Percentiles rank a stretch among this genome's conserved stretches.
Evolutionary conservation across 2,797 vertebrate genomes (phyloP).

Genomic region (Myiotriccus ornatus): DNA sequence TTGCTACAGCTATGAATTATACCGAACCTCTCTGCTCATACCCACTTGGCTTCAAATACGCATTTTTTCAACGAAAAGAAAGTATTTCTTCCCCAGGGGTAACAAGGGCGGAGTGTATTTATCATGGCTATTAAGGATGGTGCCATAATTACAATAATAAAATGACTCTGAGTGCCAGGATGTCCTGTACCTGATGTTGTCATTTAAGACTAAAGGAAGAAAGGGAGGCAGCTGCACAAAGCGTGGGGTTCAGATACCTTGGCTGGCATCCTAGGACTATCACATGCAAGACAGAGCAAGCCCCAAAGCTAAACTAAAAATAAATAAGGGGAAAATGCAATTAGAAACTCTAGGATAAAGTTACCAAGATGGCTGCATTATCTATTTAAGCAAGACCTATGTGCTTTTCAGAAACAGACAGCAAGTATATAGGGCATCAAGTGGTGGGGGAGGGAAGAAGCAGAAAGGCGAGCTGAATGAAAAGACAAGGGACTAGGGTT

Average conservation of each 20-base stretch:
- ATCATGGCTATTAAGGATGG: conserved; percentile 48
- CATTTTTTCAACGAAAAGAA: background rate
- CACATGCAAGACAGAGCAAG: conserved; percentile 68
- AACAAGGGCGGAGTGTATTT: conserved; percentile 60
- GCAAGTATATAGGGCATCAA: conserved; percentile 57
- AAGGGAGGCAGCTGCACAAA: conserved; percentile 15
- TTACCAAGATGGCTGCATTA: conserved; percentile 74
- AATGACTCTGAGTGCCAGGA: conserved; percentile 50
- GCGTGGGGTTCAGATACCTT: conserved; percentile 2
- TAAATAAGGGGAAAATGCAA: conserved; percentile 70
- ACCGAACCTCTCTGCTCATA: conserved; percentile 18
- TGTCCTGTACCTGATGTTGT: conserved; percentile 61
- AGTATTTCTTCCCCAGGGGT: conserved; percentile 42
- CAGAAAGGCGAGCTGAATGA: background rate
- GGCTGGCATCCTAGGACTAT: conserved; percentile 66
- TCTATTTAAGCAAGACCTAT: conserved; percentile 63
- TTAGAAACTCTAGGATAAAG: conserved; percentile 71
- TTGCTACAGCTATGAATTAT: background rate
- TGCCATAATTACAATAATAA: conserved; percentile 65
- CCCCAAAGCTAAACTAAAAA: conserved; percentile 70
- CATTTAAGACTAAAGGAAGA: conserved; percentile 47
- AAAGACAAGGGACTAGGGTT: conserved; percentile 38
- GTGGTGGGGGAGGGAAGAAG: conserved; percentile 39
- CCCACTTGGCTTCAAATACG: conserved; percentile 34
- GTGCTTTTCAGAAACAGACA: conserved; percentile 45